phyloP scores from a whole-genome alignment of 64 coral and sea anemone genomes.

The Dendrophyllia cribrosa region DNA sequence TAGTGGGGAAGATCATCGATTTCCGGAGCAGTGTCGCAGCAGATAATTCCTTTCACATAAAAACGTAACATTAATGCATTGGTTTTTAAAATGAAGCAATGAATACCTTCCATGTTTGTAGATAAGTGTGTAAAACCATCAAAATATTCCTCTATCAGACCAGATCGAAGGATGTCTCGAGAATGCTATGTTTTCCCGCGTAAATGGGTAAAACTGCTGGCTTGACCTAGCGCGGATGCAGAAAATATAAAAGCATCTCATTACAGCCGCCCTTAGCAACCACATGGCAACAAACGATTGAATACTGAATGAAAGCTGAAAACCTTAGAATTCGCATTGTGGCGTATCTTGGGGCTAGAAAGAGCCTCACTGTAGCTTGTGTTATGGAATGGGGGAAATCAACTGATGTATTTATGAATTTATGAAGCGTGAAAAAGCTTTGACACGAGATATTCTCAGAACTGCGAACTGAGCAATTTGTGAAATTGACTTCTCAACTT shows the following conservation, averaged over 20 bases:
- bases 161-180: not conserved
- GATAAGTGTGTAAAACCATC: not conserved
- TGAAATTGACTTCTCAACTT: not conserved
- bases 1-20: not conserved
- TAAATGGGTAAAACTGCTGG: slow-evolving; percentile 22
- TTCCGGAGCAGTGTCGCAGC: not conserved
- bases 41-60: not conserved
- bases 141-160: not conserved
- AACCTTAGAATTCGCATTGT: not conserved
- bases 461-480: not conserved
- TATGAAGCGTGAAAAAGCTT: not conserved
- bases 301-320: slow-evolving; percentile 4
- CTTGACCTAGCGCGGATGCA: not conserved
- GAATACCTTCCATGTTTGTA: slow-evolving; percentile 25
- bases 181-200: slow-evolving; percentile 17
- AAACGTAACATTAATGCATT: not conserved
- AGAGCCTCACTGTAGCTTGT: not conserved
- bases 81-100: not conserved
- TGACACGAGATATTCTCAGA: not conserved
- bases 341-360: not conserved
- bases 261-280: slow-evolving; percentile 29
- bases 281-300: slow-evolving; percentile 9
- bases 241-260: not conserved
- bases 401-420: not conserved
- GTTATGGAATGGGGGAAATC: not conserved